Evolutionary conservation across 2,797 vertebrate species (phyloP), one percentile per base, ranked within the genome.

Genomic region (Lophius americanus): DNA sequence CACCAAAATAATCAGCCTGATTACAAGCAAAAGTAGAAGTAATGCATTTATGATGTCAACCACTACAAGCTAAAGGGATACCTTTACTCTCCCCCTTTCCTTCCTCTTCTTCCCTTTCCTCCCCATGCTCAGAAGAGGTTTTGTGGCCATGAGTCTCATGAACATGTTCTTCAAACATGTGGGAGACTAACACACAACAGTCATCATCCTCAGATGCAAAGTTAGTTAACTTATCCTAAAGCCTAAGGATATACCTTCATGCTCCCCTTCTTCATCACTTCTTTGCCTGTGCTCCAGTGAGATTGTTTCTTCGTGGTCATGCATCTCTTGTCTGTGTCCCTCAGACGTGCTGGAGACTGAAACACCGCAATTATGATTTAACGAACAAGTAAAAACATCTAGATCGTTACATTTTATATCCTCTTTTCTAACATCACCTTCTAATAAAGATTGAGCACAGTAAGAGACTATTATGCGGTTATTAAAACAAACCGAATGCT

Each of bases 261-360:
- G 56, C 32, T 5, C 56, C 23, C 23, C 23, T 23, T 23, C 23
- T 23, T 23, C 23, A 23, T 23, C 23, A 23, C 23, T 23, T 23
- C 23, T 23, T 2, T 23, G 23, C 23, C 23, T 23, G 23, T 23
- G 23, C 23, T 23, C 23, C 6, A 12, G 0, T 46, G 42, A 36
- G 36, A 36, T 6, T 48, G 38, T 60, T 33, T 6, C 36, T 23
- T 23, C 23, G 56, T 58, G 56, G 56, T 33, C 48, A 9, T 46
- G 64, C 51, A 14, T 9, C 9, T 6, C 46, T 33, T 47, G 51
- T 35, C 2, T 11, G 1, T 48, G 43, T 42, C 23, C 56, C 49
- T 60, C 65, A 53, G 42, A 44, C 5, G 32, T 46, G 13, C 46
- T 41, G 48, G 56, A 7, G 12, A 60, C 72, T 78, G 68, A 56